phyloP scores from a whole-genome alignment of 2,113 vertebrate genomes.

The Trochalopteron elliotii region DNA sequence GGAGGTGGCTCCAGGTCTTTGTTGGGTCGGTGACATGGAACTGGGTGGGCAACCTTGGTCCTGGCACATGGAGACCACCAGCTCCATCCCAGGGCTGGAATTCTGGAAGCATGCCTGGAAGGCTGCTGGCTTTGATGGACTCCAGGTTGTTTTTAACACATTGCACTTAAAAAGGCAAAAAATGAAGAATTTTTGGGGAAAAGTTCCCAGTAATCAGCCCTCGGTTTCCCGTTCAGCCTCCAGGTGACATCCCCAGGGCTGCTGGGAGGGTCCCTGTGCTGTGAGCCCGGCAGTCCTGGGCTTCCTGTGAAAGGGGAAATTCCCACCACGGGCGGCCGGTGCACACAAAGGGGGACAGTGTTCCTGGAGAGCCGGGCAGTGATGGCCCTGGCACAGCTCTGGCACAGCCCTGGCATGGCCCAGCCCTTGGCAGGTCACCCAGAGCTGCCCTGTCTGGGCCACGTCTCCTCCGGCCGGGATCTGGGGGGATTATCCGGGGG shows the following conservation, averaged over 20 bases:
- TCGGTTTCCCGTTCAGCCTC: fast-evolving
- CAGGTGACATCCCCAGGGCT: neutral
- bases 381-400: neutral
- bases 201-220: fast-evolving
- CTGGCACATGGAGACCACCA: fast-evolving
- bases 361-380: neutral
- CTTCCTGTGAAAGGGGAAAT: neutral
- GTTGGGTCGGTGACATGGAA: fast-evolving
- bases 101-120: too few relatives aligned
- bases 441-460: fast-evolving
- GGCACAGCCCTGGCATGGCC: neutral
- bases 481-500: neutral
- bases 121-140: neutral
- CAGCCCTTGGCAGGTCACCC: neutral
- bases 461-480: fast-evolving
- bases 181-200: fast-evolving
- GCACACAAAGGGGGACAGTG: neutral
- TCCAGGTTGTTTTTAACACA: neutral
- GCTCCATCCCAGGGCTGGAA: neutral
- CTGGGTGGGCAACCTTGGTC: neutral
- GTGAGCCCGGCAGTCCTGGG: neutral
- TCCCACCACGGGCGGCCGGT: neutral
- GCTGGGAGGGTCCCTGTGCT: neutral
- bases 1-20: neutral
- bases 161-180: neutral